Evolutionary conservation across 2,797 vertebrate species (phyloP).

Genomic region (Clangula hyemalis): DNA sequence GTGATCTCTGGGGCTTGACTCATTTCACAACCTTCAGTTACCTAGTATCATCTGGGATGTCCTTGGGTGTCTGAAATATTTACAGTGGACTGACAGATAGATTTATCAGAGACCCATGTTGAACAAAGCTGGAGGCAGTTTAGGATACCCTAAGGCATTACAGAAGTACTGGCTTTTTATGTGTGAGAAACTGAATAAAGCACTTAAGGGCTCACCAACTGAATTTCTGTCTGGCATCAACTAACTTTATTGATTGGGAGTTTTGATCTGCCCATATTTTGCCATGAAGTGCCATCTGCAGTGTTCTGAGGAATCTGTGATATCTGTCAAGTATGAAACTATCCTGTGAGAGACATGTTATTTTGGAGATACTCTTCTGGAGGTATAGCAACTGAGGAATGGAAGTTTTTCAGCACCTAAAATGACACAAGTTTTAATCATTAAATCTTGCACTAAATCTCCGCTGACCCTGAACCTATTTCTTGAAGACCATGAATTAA

Average conservation of each 20-base stretch:
- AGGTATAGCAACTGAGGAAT: not conserved
- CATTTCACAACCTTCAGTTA: not conserved
- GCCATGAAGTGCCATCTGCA: not conserved
- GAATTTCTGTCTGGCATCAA: not conserved
- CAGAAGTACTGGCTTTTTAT: not conserved
- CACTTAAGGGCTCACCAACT: not conserved
- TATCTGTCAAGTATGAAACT: not conserved
- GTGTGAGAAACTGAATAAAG: not conserved
- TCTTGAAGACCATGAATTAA: no score
- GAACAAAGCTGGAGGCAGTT: not conserved
- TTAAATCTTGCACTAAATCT: not conserved
- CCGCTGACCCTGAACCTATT: no score
- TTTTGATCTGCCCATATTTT: not conserved
- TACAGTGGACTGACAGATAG: not conserved
- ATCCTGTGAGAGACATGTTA: not conserved
- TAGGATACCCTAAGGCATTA: not conserved
- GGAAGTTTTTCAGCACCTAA: not conserved
- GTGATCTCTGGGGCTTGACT: not conserved
- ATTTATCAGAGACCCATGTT: not conserved
- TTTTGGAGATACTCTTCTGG: not conserved
- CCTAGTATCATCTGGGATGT: not conserved
- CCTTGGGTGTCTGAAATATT: not conserved
- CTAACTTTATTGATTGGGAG: not conserved
- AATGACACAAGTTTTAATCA: no score
- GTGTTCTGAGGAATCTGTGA: not conserved